Base-by-base conservation (phyloP, 2,888 invertebrate genomes). In the Coelinius sp. region DNA sequence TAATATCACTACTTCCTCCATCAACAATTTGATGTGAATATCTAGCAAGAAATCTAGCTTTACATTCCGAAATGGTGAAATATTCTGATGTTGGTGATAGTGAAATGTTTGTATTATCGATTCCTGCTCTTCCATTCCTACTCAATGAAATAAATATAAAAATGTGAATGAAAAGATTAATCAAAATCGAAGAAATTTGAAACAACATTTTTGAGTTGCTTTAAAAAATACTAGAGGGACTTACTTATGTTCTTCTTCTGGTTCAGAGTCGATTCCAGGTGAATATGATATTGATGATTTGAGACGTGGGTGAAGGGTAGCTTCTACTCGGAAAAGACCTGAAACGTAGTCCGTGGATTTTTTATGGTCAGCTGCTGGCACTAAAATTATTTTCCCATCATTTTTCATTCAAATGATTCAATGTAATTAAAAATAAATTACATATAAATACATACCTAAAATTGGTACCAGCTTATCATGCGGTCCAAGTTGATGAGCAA, bases 281-380 rank as follows among this genome's bases (percentile, higher is more conserved):
- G 71, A 69, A 14, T 81, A 76, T 65, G 83, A 84, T 59, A 84
- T 76, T 73, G 82, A 81, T 64, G 82, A 82, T 76, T 87, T 83
- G 25, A 89, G 88, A 81, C 90, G 86, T 14, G 90, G 88, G 77
- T 89, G 88, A 66, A 89, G 86, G 35, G 89, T 89, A 64, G 90
- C 88, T 79, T 91, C 91, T 75, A 91, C 88, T 81, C 90, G 90
- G 85, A 93, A 93, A 75, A 93, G 85, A 66, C 92, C 93, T 78
- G 90, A 89, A 80, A 94, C 92, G 85, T 92, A 94, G 85, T 93
- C 92, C 76, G 92, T 92, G 53, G 92, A 90, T 80, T 92, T 92
- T 84, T 92, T 93, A 82, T 92, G 91, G 80, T 92, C 91, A 44
- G 92, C 91, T 73, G 90, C 91, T 83, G 92, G 91, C 84, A 91